Evolutionary conservation across 2,888 invertebrate species (phyloP).

Genomic region (Leucoma salicis): DNA sequence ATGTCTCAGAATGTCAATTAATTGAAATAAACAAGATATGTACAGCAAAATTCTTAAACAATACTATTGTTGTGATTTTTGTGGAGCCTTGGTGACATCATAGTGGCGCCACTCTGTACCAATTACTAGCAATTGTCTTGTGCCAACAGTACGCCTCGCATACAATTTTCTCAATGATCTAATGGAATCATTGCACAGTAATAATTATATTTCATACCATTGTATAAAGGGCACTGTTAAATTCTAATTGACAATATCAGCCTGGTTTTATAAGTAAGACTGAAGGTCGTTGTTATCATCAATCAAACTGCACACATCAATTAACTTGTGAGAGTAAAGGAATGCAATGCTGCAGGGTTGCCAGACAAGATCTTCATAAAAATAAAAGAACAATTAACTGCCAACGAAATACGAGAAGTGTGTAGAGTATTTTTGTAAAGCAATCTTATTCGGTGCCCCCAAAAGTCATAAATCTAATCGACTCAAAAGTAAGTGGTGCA

Average conservation of each 20-base stretch:
- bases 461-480: no score
- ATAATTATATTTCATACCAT: constrained; percentile 57
- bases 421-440: no score
- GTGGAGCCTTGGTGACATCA: constrained; percentile 65
- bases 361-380: constrained; percentile 46
- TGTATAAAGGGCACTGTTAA: constrained; percentile 52
- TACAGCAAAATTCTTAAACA: constrained; percentile 12
- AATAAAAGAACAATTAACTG: no score
- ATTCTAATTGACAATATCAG: constrained; percentile 41
- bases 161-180: constrained; percentile 50
- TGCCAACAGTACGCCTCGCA: constrained; percentile 43
- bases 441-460: no score
- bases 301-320: constrained; percentile 68
- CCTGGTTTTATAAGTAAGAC: constrained; percentile 36
- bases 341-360: constrained; percentile 55
- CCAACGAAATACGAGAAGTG: no score
- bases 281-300: constrained; percentile 67
- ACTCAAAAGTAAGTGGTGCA: no score
- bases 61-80: constrained; percentile 6
- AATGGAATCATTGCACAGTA: constrained; percentile 66
- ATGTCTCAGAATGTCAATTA: constrained; percentile 4
- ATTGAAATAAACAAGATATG: constrained; percentile 11
- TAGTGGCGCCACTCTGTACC: constrained; percentile 70
- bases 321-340: constrained; percentile 60
- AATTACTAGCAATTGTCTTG: constrained; percentile 76